Percentiles rank a stretch among this genome's conserved stretches.
Evolutionary conservation across 2,113 vertebrate genomes (phyloP).

Genomic region (Dolichotis patagonum): DNA sequence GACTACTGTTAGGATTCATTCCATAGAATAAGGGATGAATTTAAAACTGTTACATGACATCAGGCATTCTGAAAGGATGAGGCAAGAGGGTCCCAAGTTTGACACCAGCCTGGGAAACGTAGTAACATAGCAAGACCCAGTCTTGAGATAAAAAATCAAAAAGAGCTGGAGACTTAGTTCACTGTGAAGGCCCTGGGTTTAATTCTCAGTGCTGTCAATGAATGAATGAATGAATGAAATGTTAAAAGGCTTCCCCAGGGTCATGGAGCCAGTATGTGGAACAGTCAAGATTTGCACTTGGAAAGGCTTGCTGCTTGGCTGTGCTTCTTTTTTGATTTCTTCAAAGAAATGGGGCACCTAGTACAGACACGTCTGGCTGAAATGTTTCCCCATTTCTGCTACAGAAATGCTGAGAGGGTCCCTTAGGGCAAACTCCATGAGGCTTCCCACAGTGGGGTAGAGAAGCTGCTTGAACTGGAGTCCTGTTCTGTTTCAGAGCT

Average conservation of each 20-base stretch:
- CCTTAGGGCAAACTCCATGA: not conserved
- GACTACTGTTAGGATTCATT: not conserved
- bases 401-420: not conserved
- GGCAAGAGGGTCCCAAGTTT: not conserved
- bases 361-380: not conserved
- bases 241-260: not conserved
- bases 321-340: not conserved
- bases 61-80: not conserved
- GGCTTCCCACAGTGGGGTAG: not conserved
- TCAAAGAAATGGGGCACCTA: not conserved
- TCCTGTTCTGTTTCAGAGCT: not conserved
- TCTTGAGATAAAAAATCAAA: not conserved
- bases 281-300: not conserved
- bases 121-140: not conserved
- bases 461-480: not conserved
- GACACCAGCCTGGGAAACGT: not conserved
- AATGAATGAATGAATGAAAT: not conserved
- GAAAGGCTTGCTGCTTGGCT: not conserved
- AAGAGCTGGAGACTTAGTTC: not conserved
- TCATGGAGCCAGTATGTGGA: not conserved
- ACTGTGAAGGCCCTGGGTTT: not conserved
- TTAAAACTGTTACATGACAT: not conserved
- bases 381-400: not conserved
- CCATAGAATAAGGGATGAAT: not conserved
- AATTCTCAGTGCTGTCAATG: not conserved